Conservation (phyloP, 1,140 invertebrate genomes). For the Bombus confusus region DNA sequence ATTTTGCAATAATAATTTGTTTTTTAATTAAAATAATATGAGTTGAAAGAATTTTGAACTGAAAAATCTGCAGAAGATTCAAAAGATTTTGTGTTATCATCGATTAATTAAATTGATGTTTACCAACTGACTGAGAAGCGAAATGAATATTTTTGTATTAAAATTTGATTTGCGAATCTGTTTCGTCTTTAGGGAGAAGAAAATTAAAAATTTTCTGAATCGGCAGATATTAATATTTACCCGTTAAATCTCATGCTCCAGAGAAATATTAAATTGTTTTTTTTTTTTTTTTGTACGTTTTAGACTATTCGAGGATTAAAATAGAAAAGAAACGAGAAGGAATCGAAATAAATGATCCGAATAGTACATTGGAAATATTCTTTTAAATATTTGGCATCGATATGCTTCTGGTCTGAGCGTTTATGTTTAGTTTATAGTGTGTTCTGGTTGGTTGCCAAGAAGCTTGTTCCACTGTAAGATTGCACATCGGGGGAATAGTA, state of each 20-base stretch:
- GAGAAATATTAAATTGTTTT: background rate
- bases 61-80: background rate
- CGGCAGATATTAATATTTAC: background rate
- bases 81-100: background rate
- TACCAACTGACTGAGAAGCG: background rate
- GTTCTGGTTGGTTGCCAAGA: constrained; percentile 32
- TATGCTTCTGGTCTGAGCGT: constrained; percentile 2
- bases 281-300: background rate
- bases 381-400: constrained; percentile 42
- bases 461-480: constrained; percentile 34
- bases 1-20: too few species aligned
- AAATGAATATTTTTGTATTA: background rate
- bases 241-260: background rate
- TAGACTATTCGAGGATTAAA: background rate
- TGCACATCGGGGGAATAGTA: constrained; percentile 20
- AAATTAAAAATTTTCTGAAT: background rate
- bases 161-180: constrained; percentile 3
- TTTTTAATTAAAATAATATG: too few species aligned
- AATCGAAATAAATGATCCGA: background rate
- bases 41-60: too few species aligned
- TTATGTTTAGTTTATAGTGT: constrained; percentile 28
- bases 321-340: background rate
- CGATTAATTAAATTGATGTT: background rate
- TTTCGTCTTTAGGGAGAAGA: too few species aligned
- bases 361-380: background rate